These are phyloP conservation scores for Falco peregrinus DNA, from an alignment of 2,797 vertebrate species.

Conservation along the genomic window DNA sequence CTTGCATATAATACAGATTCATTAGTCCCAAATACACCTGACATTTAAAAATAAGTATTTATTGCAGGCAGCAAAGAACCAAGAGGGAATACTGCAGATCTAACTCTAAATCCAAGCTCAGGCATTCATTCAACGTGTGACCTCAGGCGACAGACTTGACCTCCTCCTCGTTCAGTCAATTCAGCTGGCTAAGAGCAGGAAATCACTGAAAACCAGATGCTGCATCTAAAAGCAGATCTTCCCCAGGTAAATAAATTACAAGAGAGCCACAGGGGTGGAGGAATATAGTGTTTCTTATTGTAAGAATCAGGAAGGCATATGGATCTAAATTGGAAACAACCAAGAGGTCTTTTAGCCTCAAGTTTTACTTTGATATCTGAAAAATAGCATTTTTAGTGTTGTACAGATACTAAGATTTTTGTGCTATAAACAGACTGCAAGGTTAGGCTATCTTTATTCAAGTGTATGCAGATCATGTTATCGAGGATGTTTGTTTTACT, in stretches of 20 bases:
- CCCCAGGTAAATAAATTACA: constrained; percentile 58
- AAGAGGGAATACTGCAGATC: neutral
- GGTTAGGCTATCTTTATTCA: neutral
- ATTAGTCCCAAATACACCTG: constrained; percentile 19
- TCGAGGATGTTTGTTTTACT: neutral
- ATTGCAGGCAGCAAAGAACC: neutral
- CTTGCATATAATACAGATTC: neutral
- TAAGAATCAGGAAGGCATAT: constrained; percentile 13
- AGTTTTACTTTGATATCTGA: constrained; percentile 19
- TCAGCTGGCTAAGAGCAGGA: constrained; percentile 36
- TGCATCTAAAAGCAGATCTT: constrained; percentile 43
- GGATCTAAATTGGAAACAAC: constrained; percentile 40
- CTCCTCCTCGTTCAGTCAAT: constrained; percentile 44
- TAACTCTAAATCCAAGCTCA: constrained; percentile 9
- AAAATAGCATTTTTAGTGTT: neutral
- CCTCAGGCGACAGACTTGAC: constrained; percentile 33
- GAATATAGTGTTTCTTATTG: constrained; percentile 22
- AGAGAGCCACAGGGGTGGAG: neutral
- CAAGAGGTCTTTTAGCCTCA: constrained; percentile 17
- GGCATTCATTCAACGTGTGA: constrained; percentile 17
- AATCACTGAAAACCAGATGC: constrained; percentile 46
- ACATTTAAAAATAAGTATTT: constrained; percentile 9
- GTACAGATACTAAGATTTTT: neutral
- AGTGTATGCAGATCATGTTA: neutral
- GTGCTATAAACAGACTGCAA: neutral